These are phyloP conservation scores for Lagodon rhomboides DNA, from an alignment of 2,797 vertebrate genomes.

Conservation along the genomic window DNA sequence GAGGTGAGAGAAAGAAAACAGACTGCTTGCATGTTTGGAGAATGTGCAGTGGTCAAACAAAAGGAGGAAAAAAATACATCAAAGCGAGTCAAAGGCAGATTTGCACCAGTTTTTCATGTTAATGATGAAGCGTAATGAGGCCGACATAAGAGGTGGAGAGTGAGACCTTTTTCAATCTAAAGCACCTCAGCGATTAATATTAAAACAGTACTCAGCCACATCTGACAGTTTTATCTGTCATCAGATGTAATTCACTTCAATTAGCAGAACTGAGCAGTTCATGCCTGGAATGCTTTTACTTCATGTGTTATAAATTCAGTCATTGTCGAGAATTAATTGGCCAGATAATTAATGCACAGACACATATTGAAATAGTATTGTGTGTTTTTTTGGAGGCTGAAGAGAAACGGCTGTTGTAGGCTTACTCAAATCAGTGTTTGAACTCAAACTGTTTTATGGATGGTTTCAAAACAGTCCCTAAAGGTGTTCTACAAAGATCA, in stretches of 20 bases:
- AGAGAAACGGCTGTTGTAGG: background rate
- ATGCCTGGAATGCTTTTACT: too few species aligned
- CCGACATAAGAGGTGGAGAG: background rate
- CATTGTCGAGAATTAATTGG: background rate
- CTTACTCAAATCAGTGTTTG: too few species aligned
- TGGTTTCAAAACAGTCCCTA: too few species aligned
- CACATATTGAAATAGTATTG: background rate
- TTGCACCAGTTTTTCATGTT: background rate
- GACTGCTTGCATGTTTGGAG: constrained; percentile 3
- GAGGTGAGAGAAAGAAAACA: background rate
- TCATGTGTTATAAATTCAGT: background rate
- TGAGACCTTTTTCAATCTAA: background rate
- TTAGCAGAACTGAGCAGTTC: too few species aligned
- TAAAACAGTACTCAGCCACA: background rate
- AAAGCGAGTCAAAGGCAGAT: background rate
- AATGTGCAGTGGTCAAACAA: background rate
- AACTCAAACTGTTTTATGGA: too few species aligned
- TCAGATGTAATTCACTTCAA: background rate
- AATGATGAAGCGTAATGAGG: background rate
- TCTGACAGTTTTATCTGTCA: background rate
- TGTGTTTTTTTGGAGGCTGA: background rate
- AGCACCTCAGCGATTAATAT: background rate
- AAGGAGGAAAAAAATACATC: background rate
- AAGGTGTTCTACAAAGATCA: too few species aligned
- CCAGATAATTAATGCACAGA: background rate